Percentiles rank a stretch among this genome's conserved stretches.
Conservation (phyloP, 1,140 invertebrate species). For the Drosophila jambulina region DNA sequence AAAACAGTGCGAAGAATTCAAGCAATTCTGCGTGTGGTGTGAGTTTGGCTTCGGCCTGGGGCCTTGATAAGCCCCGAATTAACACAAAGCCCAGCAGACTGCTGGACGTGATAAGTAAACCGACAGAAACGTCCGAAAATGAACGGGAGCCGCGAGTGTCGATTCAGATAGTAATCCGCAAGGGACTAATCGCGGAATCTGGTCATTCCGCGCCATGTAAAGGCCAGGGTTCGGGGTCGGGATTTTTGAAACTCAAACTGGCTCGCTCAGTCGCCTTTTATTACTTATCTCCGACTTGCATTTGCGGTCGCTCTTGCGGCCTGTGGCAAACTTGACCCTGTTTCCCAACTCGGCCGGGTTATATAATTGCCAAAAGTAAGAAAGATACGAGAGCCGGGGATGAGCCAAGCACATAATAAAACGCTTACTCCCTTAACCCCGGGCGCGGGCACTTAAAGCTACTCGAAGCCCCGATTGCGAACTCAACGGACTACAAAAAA, state of each 20-base stretch:
- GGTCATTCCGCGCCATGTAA: constrained; percentile 7
- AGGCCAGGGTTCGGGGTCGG: constrained; percentile 24
- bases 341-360: constrained; percentile 64
- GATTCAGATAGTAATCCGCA: constrained; percentile 13
- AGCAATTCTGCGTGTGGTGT: constrained; percentile 19
- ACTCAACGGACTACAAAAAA: constrained; percentile 4
- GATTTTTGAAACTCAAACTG: constrained; percentile 44
- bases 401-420: constrained; percentile 61
- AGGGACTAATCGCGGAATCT: constrained; percentile 27
- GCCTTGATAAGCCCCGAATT: constrained; percentile 11
- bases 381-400: constrained; percentile 40
- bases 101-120: constrained; percentile 25
- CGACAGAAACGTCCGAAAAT: neutral
- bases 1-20: constrained; percentile 32
- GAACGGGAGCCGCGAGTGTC: constrained; percentile 7
- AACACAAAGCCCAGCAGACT: constrained; percentile 5
- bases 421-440: constrained; percentile 64
- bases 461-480: constrained; percentile 42
- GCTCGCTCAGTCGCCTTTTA: constrained; percentile 22
- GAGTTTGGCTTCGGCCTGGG: constrained; percentile 14
- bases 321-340: constrained; percentile 73
- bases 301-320: constrained; percentile 53
- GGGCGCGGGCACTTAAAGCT: constrained; percentile 60
- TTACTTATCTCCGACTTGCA: constrained; percentile 12
- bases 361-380: constrained; percentile 71